Conservation (phyloP, 92 coral and sea anemone species). For the Heliopora coerulea region DNA sequence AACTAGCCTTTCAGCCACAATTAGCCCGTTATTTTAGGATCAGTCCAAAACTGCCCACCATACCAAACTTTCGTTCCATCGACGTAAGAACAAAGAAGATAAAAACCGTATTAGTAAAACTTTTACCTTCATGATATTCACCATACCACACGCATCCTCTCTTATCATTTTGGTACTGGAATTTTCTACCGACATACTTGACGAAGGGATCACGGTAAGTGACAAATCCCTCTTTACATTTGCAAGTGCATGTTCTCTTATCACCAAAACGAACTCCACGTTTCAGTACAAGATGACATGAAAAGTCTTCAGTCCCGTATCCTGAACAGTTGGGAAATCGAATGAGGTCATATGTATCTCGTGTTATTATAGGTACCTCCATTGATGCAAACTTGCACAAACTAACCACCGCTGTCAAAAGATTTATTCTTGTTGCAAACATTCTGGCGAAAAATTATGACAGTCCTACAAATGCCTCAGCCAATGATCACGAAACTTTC, state of each 20-base stretch:
- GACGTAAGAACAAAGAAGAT: too few relatives aligned
- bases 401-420: background rate
- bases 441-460: too few relatives aligned
- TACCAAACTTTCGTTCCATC: too few relatives aligned
- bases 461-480: too few relatives aligned
- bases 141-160: slow-evolving; percentile 29
- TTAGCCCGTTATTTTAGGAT: too few relatives aligned
- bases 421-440: too few relatives aligned
- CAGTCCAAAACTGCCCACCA: too few relatives aligned
- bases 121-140: slow-evolving; percentile 24
- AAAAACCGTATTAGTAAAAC: too few relatives aligned
- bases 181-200: background rate
- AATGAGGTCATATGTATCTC: slow-evolving; percentile 26
- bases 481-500: too few relatives aligned
- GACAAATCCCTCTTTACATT: slow-evolving; percentile 9
- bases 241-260: slow-evolving; percentile 16
- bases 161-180: background rate
- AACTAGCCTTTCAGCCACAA: too few relatives aligned
- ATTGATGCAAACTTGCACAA: background rate
- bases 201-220: slow-evolving; percentile 16
- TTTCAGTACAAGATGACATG: background rate
- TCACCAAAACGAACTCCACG: background rate
- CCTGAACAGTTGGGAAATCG: slow-evolving; percentile 27
- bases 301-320: background rate
- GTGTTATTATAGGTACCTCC: slow-evolving; percentile 16